Conservation (phyloP, 2,888 invertebrate species). For the Chesias legatella region DNA sequence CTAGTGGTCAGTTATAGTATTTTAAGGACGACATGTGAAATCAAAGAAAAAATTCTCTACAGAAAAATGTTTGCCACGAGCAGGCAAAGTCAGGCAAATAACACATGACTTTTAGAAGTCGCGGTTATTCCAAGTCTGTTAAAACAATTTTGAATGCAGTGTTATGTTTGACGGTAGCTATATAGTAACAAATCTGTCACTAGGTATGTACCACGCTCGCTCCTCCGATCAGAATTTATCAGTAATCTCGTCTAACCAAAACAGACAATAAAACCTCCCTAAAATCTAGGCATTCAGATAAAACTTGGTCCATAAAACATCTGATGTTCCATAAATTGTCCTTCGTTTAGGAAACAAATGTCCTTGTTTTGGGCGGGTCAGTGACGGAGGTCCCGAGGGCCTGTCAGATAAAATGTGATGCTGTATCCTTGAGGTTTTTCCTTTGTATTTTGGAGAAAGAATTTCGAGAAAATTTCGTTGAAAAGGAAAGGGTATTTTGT, state of each 20-base stretch:
- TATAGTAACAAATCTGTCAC: too few relatives aligned
- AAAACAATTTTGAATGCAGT: too few relatives aligned
- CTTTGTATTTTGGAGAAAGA: slow-evolving; percentile 1
- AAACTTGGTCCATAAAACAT: slow-evolving; percentile 3
- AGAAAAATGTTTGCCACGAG: too few relatives aligned
- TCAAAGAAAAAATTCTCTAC: too few relatives aligned
- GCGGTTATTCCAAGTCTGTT: too few relatives aligned
- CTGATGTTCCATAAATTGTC: slow-evolving; percentile 12
- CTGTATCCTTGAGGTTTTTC: slow-evolving; percentile 15
- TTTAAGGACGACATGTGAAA: too few relatives aligned
- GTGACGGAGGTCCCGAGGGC: slow-evolving; percentile 18
- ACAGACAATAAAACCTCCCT: background rate
- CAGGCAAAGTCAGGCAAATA: too few relatives aligned
- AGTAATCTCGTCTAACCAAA: background rate
- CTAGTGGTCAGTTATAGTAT: too few relatives aligned
- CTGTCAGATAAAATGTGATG: slow-evolving; percentile 11
- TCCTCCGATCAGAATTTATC: too few relatives aligned
- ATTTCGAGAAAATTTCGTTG: slow-evolving; percentile 1
- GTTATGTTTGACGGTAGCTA: too few relatives aligned
- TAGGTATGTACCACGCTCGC: too few relatives aligned
- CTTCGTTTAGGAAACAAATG: slow-evolving; percentile 13
- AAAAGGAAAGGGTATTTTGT: slow-evolving; percentile 5
- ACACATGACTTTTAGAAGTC: too few relatives aligned
- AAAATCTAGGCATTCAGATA: slow-evolving; percentile 1
- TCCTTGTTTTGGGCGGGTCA: slow-evolving; percentile 14